Base-by-base conservation (phyloP, 2,888 invertebrate genomes). In the Lypha dubia region DNA sequence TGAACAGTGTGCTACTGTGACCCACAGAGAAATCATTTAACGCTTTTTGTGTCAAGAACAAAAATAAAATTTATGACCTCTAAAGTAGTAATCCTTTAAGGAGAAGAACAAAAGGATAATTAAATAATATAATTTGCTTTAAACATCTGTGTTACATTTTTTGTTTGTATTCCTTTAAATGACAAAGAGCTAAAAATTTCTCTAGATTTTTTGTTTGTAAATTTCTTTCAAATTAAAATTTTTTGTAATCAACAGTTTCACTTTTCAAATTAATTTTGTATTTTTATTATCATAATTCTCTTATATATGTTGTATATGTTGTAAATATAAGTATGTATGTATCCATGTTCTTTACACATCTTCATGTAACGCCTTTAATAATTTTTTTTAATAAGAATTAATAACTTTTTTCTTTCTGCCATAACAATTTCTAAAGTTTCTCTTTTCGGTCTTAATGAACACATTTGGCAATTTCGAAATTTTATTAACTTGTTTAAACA, bases 21-120 rank as follows among this genome's bases (percentile, higher is more conserved):
- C 76, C 76, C 67, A 73, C 35, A 17, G 79, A 7, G 79, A 84
- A 53, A 60, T 75, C 79, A 76, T 79, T 84, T 71, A 79, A 79
- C 75, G 75, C 79, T 79, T 79, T 44, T 83, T 65, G 13, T 68
- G 13, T 51, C 9, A 51, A 67, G 17, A 74, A 28, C 8, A 17
- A 0, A 63, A 51, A 38, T 20, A 58, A 62, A n/a, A 71, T 79
- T 70, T 79, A 75, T 70, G 35, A 44, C 35, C 35, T 83, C 56
- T 22, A 65, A 65, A 28, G 17, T 17, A 51, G 22, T 58, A 75
- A 79, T 79, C 51, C 79, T 71, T 79, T 84, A 22, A 11, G 2
- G 22, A 49, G n/a, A 32, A 15, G 32, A 44, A 38, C 9, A 44
- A 20, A 56, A 11, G 11, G 6, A 6, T 44, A 6, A 24, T 17